Evolutionary conservation across 2,888 invertebrate genomes (phyloP).

Genomic region (Malthinus seriepunctatus): DNA sequence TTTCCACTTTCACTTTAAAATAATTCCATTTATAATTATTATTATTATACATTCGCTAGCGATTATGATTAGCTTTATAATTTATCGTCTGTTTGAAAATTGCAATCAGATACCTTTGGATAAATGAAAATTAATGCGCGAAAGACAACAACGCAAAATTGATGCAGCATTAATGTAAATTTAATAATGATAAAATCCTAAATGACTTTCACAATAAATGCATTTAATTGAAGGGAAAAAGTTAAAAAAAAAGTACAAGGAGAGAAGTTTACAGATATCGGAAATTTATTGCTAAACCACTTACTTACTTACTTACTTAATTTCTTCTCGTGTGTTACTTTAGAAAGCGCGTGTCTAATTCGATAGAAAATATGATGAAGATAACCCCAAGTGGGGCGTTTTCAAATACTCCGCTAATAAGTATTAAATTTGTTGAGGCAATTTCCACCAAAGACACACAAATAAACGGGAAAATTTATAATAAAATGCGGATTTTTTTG

Average conservation of each 20-base stretch:
- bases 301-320: slow-evolving; percentile 12
- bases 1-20: neutral
- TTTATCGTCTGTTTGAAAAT: slow-evolving; percentile 1
- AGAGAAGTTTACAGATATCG: neutral
- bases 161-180: slow-evolving; percentile 5
- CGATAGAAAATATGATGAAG: slow-evolving; percentile 10
- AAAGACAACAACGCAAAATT: slow-evolving; percentile 8
- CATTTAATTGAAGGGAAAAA: neutral
- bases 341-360: slow-evolving; percentile 16
- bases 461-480: neutral
- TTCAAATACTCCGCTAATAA: slow-evolving; percentile 5
- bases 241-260: too few relatives aligned
- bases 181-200: slow-evolving; percentile 8
- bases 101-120: neutral
- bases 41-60: neutral
- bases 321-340: slow-evolving; percentile 11
- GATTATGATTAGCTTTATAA: too few relatives aligned
- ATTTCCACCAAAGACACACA: neutral
- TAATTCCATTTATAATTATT: neutral
- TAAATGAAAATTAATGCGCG: slow-evolving; percentile 8
- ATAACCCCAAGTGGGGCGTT: neutral
- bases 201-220: slow-evolving; percentile 16
- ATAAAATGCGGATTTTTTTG: slow-evolving; percentile 4
- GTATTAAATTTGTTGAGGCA: neutral
- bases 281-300: slow-evolving; percentile 13